Evolutionary conservation across 2,888 invertebrate species (phyloP), one percentile per base, ranked within the genome.

Genomic region (Endotricha flammealis): DNA sequence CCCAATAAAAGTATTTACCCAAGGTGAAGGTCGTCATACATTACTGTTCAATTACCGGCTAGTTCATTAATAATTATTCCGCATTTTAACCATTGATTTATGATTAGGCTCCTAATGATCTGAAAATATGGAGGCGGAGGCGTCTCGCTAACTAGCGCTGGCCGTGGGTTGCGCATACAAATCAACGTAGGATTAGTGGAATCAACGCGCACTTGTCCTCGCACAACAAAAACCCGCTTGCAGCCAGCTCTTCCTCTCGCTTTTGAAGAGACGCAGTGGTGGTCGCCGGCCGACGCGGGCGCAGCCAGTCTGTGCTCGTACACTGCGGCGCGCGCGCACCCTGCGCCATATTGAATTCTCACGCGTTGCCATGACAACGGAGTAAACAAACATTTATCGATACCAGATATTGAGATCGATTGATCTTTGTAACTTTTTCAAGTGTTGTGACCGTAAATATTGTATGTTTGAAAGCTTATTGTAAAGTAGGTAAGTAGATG

Each of bases 291-390:
- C 59, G 62, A 50, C 61, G 64, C 57, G 38, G 42, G 48, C 56
- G 52, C 58, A 64, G 71, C 71, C 85, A 83, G 85, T 85, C 72
- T 61, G 78, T 69, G 73, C 57, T 60, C 57, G 75, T 63, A 65
- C 76, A 67, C 66, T 60, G 79, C 64, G 64, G 70, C 73, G 80
- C 70, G 74, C 75, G 79, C 81, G 78, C 78, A 72, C 63, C 68
- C 64, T 62, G 61, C 80, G 80, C 77, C 74, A 76, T 80, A 64
- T 78, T 81, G 68, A 54, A 61, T 64, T 54, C 47, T 46, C 56
- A 53, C 58, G 57, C 64, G 83, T 85, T 83, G 66, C 72, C 71
- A 86, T 85, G 85, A 79, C 81, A 61, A 83, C 85, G 69, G 76
- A 68, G 79, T 79, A 76, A 74, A 77, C 72, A 75, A 64, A 60